A percentile compares a stretch with the other conserved stretches of the same genome.
Evolutionary conservation across 1,140 invertebrate species (phyloP).

Genomic region (Plutomurus gul): DNA sequence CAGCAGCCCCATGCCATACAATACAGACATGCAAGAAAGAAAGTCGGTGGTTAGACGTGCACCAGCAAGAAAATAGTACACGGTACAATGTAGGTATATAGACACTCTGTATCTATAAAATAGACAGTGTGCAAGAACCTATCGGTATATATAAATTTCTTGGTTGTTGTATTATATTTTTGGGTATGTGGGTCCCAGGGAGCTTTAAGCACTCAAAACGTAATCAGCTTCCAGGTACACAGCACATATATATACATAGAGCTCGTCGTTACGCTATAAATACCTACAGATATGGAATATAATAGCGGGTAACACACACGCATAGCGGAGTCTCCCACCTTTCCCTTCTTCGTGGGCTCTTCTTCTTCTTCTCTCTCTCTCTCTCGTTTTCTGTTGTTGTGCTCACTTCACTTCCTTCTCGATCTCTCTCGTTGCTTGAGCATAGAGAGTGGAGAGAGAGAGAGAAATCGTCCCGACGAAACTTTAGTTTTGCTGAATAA

Average conservation of each 20-base stretch:
- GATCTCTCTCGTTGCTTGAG: neutral
- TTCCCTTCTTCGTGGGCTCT: no score
- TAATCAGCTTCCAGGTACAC: conserved; percentile 25
- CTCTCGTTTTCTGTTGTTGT: no score
- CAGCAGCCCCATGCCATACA: no score
- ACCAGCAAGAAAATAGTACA: no score
- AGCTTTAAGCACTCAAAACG: conserved; percentile 23
- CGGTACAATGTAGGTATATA: no score
- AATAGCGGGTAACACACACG: neutral
- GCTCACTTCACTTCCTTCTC: neutral
- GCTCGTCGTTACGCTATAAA: neutral
- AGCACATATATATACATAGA: neutral
- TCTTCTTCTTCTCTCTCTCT: neutral
- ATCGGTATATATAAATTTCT: neutral
- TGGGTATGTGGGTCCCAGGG: conserved; percentile 11
- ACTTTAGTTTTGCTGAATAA: conserved; percentile 15
- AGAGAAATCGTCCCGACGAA: neutral
- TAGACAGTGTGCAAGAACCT: no score
- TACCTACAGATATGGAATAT: neutral
- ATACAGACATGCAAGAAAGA: no score
- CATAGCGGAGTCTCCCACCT: no score
- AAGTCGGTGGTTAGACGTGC: no score
- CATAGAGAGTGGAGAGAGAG: neutral
- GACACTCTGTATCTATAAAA: no score
- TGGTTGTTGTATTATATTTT: neutral